Evolutionary conservation across 2,113 vertebrate genomes (phyloP).

Genomic region (Dendrocopos noguchii): DNA sequence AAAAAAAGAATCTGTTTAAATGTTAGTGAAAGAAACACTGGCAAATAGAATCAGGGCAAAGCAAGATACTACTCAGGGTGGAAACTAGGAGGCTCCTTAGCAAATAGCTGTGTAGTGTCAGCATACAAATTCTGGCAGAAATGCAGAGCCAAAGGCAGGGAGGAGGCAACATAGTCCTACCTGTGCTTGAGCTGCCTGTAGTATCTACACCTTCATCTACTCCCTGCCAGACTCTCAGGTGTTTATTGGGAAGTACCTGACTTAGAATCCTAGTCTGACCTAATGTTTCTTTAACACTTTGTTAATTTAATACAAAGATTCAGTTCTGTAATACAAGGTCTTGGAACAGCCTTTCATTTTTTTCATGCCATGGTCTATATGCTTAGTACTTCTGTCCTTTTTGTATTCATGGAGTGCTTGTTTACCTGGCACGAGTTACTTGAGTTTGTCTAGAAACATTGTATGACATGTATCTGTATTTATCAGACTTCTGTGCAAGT

Average conservation of each 20-base stretch:
- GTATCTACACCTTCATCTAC: background rate
- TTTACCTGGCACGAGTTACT: background rate
- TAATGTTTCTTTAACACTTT: background rate
- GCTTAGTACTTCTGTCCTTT: background rate
- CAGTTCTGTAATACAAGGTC: background rate
- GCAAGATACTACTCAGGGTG: background rate
- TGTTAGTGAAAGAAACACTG: background rate
- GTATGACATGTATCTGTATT: background rate
- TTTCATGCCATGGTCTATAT: background rate
- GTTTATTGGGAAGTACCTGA: background rate
- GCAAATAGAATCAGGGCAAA: background rate
- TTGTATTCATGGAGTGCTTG: background rate
- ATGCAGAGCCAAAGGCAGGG: background rate
- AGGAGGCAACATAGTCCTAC: background rate
- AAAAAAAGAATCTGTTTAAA: background rate
- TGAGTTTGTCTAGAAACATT: background rate
- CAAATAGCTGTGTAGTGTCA: background rate
- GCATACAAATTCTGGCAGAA: background rate
- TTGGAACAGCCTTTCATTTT: background rate
- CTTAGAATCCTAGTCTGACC: background rate
- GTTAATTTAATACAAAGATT: background rate
- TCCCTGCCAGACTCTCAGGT: background rate
- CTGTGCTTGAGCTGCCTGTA: background rate
- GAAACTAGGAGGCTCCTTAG: background rate
- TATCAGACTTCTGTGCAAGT: slow-evolving; percentile 6